These are phyloP conservation scores for Limnodromus scolopaceus DNA, from an alignment of 2,797 vertebrate species.

Conservation along the genomic window DNA sequence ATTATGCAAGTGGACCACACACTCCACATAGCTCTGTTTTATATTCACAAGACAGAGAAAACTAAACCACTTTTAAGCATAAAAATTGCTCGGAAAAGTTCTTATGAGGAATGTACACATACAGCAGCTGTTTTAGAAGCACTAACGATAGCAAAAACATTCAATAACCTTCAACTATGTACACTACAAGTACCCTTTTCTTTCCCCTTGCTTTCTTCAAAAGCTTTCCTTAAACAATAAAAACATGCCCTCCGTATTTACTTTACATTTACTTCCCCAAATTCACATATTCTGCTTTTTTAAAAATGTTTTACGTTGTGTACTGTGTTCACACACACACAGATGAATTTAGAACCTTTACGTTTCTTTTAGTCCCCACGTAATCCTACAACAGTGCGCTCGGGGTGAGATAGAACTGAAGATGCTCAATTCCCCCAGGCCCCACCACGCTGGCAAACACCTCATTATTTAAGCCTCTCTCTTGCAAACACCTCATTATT, in stretches of 20 bases:
- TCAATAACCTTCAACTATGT: not conserved
- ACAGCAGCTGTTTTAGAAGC: not conserved
- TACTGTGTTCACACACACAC: not conserved
- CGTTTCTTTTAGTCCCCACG: not conserved
- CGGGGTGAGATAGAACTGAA: not conserved
- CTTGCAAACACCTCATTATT: not conserved
- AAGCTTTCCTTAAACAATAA: not conserved
- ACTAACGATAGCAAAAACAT: not conserved
- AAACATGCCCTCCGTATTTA: not conserved
- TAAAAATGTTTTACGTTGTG: not conserved
- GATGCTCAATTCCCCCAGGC: not conserved
- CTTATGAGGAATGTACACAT: not conserved
- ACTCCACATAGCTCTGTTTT: not conserved
- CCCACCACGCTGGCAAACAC: not conserved
- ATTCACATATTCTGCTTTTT: not conserved
- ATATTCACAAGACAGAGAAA: not conserved
- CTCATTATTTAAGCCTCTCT: not conserved
- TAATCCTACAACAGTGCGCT: not conserved
- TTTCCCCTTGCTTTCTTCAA: not conserved
- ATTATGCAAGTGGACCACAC: conserved; percentile 46
- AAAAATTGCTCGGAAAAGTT: not conserved
- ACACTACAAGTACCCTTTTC: not conserved
- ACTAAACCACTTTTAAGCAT: not conserved
- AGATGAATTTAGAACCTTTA: not conserved
- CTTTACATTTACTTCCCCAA: not conserved